phyloP scores from a whole-genome alignment of 2,797 vertebrate species.

The Alcedo quadribrachys region DNA sequence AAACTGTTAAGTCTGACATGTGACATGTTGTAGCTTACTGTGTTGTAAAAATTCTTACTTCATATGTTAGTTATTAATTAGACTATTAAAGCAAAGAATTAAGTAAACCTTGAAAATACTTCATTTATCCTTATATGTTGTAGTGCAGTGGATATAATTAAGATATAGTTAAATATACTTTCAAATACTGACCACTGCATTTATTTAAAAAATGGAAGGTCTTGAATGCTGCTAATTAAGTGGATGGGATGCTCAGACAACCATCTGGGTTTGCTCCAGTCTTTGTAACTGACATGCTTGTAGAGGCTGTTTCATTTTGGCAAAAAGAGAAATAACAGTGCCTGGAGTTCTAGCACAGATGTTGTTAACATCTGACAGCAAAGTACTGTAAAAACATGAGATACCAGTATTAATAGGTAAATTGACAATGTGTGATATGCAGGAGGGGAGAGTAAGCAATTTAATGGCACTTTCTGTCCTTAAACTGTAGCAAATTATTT shows the following conservation, averaged over 20 bases:
- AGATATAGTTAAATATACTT: neutral
- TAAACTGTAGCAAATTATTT: conserved; percentile 1
- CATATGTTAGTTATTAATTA: neutral
- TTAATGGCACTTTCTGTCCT: neutral
- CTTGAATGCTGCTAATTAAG: neutral
- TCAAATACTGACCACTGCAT: neutral
- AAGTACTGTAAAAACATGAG: neutral
- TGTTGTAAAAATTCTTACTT: neutral
- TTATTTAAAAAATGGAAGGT: neutral
- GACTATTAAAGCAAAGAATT: neutral
- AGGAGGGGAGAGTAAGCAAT: neutral
- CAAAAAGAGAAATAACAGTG: neutral
- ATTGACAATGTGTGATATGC: neutral
- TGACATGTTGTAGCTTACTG: neutral
- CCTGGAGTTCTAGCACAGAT: neutral
- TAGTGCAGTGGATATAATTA: neutral
- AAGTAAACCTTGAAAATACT: neutral
- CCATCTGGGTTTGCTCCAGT: neutral
- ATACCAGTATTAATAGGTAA: neutral
- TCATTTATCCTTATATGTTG: neutral
- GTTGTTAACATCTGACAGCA: neutral
- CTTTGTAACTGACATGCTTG: neutral
- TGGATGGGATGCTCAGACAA: neutral
- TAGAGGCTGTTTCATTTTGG: neutral
- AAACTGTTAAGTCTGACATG: neutral